Conservation (phyloP, 2,888 invertebrate genomes). For the Beris morrisii region DNA sequence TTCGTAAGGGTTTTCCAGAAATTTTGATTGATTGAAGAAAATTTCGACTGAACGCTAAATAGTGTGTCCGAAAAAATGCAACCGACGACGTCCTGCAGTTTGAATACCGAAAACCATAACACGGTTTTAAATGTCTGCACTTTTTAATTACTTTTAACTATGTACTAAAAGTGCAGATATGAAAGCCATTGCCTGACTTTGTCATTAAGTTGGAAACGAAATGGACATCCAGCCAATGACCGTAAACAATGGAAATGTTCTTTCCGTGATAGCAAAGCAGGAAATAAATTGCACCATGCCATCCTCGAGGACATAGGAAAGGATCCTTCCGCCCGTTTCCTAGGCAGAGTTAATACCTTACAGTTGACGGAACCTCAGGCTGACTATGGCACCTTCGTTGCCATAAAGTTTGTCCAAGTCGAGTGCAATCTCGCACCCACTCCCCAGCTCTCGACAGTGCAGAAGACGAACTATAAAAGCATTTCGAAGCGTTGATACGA, state of each 20-base stretch:
- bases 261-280: constrained; percentile 28
- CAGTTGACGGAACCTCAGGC: constrained; percentile 1
- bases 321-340: background rate
- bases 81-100: too few relatives aligned
- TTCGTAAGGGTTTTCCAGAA: constrained; percentile 11
- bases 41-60: too few relatives aligned
- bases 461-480: constrained; percentile 9
- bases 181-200: constrained; percentile 6
- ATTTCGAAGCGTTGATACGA: constrained; percentile 34
- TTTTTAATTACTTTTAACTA: constrained; percentile 21
- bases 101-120: too few relatives aligned
- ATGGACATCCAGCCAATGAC: constrained; percentile 28
- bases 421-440: constrained; percentile 12
- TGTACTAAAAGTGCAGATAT: constrained; percentile 8
- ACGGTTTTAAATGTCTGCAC: constrained; percentile 13
- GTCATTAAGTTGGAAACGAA: constrained; percentile 19
- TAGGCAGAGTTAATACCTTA: constrained; percentile 8
- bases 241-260: constrained; percentile 21
- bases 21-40: constrained; percentile 16
- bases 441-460: background rate
- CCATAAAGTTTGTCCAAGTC: constrained; percentile 19
- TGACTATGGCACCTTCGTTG: constrained; percentile 1
- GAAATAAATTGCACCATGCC: constrained; percentile 27
- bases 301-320: constrained; percentile 18
- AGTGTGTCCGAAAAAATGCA: too few relatives aligned